phyloP scores from a whole-genome alignment of 2,113 vertebrate species.

The Vulpes vulpes region DNA sequence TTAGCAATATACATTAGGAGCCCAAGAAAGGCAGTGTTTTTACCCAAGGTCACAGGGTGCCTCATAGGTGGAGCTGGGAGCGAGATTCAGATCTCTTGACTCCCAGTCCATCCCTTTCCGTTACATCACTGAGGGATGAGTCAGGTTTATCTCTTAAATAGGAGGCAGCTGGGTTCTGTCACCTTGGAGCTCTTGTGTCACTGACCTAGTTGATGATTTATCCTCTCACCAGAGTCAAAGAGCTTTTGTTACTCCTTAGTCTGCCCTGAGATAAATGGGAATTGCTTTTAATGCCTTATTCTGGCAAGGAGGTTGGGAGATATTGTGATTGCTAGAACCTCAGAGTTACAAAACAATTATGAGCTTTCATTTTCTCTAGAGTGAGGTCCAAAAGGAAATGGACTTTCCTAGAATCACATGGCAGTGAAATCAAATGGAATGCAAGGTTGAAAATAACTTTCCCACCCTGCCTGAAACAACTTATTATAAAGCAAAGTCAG shows the following conservation, averaged over 20 bases:
- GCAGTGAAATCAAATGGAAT: conserved; percentile 48
- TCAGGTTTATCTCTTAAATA: conserved; percentile 60
- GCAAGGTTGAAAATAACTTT: conserved; percentile 16
- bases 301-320: not conserved
- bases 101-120: not conserved
- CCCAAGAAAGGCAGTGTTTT: not conserved
- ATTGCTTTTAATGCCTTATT: conserved; percentile 13
- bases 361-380: conserved; percentile 30
- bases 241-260: conserved; percentile 48
- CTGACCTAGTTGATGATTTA: conserved; percentile 63
- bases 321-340: conserved; percentile 42
- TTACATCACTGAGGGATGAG: conserved; percentile 25
- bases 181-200: conserved; percentile 38
- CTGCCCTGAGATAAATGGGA: conserved; percentile 45
- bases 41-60: conserved; percentile 13
- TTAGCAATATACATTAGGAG: not conserved
- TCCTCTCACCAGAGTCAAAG: conserved; percentile 29
- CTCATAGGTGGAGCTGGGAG: not conserved
- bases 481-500: conserved; percentile 40
- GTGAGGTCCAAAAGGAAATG: not conserved
- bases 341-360: conserved; percentile 45
- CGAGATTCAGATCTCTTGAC: conserved; percentile 31
- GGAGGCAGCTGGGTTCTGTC: conserved; percentile 32
- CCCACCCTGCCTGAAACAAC: not conserved
- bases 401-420: not conserved